phyloP scores from a whole-genome alignment of 2,797 vertebrate genomes.

The Parotocinclus haroldoi region DNA sequence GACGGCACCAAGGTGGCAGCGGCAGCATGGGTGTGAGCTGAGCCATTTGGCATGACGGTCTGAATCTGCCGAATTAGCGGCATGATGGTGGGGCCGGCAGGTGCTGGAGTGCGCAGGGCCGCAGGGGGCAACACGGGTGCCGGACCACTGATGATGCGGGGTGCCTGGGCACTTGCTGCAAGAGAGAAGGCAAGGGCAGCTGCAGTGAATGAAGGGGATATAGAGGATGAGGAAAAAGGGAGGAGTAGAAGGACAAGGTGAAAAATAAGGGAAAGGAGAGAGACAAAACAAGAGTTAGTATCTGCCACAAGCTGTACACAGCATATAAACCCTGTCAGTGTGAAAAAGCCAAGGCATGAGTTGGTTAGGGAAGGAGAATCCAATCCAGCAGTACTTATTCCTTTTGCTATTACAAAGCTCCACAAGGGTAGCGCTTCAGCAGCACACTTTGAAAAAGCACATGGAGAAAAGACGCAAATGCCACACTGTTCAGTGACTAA shows the following conservation, averaged over 20 bases:
- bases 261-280: conserved; percentile 9
- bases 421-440: conserved; percentile 21
- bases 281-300: conserved; percentile 76
- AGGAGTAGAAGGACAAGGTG: conserved; percentile 70
- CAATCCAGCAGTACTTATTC: conserved; percentile 3
- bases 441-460: conserved; percentile 27
- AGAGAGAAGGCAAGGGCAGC: conserved; percentile 95
- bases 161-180: conserved; percentile 87
- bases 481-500: conserved; percentile 14
- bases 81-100: conserved; percentile 88
- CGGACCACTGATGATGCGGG: conserved; percentile 86
- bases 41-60: conserved; percentile 89
- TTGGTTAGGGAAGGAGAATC: conserved; percentile 11
- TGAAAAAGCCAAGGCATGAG: conserved; percentile 15
- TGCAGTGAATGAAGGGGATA: conserved; percentile 81
- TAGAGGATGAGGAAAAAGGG: conserved; percentile 62
- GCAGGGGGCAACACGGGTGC: conserved; percentile 78
- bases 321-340: conserved; percentile 75
- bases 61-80: conserved; percentile 95
- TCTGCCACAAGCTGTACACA: conserved; percentile 73
- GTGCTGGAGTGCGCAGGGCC: conserved; percentile 82
- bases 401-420: conserved; percentile 25
- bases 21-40: conserved; percentile 79
- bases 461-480: conserved; percentile 23
- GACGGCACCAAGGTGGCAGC: conserved; percentile 82